These are phyloP conservation scores for Zoanthus solanderi DNA, from an alignment of 92 coral and sea anemone species.

Conservation along the genomic window DNA sequence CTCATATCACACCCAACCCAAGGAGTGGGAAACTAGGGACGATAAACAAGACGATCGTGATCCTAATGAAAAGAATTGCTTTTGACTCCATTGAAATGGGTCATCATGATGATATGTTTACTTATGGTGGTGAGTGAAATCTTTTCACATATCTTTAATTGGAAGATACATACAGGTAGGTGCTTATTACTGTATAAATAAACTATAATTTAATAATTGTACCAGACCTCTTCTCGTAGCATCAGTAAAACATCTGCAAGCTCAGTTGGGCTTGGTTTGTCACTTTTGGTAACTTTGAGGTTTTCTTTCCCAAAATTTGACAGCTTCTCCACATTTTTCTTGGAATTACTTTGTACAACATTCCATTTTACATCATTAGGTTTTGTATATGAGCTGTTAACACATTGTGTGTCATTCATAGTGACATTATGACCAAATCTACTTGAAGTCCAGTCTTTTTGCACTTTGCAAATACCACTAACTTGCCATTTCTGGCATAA, in stretches of 20 bases:
- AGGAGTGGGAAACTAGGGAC: too few relatives aligned
- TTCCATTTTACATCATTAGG: background rate
- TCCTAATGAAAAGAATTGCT: too few relatives aligned
- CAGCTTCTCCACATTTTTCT: slow-evolving; percentile 7
- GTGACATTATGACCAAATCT: slow-evolving; percentile 4
- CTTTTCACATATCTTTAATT: too few relatives aligned
- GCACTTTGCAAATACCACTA: background rate
- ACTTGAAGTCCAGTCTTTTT: slow-evolving; percentile 12
- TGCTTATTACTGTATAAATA: too few relatives aligned
- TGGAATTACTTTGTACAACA: background rate
- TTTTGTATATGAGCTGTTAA: background rate
- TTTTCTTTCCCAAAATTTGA: slow-evolving; percentile 36
- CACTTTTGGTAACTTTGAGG: slow-evolving; percentile 28
- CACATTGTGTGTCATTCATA: background rate
- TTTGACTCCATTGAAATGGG: too few relatives aligned
- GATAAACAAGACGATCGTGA: too few relatives aligned
- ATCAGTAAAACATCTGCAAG: slow-evolving; percentile 76
- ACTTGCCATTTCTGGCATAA: background rate
- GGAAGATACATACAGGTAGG: too few relatives aligned
- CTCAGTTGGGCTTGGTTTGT: slow-evolving; percentile 73
- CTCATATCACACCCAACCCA: too few relatives aligned
- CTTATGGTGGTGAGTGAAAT: too few relatives aligned
- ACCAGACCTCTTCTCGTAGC: slow-evolving; percentile 84
- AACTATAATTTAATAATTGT: background rate
- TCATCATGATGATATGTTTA: too few relatives aligned